Base-by-base conservation (phyloP, 2,888 invertebrate species). In the Sarcophaga subvicina region DNA sequence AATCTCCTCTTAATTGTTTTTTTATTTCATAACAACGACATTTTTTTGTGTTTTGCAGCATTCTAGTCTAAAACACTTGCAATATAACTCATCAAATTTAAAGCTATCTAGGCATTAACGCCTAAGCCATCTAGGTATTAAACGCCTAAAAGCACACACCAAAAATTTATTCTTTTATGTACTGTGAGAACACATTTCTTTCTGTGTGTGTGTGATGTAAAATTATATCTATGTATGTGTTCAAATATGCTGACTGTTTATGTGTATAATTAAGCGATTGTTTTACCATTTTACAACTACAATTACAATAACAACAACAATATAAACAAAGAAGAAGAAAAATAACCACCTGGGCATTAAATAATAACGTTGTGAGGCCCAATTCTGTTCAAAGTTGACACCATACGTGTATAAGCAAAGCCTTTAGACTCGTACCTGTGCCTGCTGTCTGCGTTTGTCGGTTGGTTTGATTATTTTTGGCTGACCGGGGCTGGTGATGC, bases 261-360 rank as follows among this genome's bases (percentile, higher is more conserved):
- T 22, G 47, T 63, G 54, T 77, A 22, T 71, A 77, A 85, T 80
- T 85, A 85, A 84, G 76, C 71, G 70, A 85, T 80, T 85, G 84
- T 85, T 85, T 85, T 85, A 85, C 83, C 63, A 75, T 64, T 64
- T 22, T 22, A 22, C 22, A 22, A 22, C 22, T 70, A 62, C 64
- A 84, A 71, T 63, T 75, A 63, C 49, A 73, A 66, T 8, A 66
- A 12, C n/a, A 5, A 25, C 60, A 64, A 66, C 14, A 66, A 37
- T 8, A 37, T 37, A 37, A 37, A 37, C 37, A 37, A 37, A 37
- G 37, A 8, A 37, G 4, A 27, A 49, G 60, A 62, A 10, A 20
- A 11, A 20, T 76, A 37, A 77, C 71, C 37, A 77, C 37, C 45
- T 72, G 76, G 37, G 49, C 62, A 72, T 80, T 71, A 62, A 71